phyloP scores from a whole-genome alignment of 2,113 vertebrate genomes.

The Prionailurus viverrinus region DNA sequence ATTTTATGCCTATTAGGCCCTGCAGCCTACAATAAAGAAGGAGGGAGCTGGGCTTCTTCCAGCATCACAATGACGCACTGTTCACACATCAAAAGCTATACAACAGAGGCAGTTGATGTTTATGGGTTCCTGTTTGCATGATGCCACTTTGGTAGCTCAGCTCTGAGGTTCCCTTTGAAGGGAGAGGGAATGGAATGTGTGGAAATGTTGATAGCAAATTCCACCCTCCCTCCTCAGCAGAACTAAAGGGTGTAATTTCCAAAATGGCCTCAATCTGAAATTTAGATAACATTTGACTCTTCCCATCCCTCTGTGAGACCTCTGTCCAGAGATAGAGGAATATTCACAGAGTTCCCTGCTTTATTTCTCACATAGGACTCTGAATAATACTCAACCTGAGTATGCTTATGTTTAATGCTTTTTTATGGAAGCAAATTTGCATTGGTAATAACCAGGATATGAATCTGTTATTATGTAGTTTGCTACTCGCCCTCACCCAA shows the following conservation, averaged over 20 bases:
- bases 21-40: constrained; percentile 82
- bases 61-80: constrained; percentile 76
- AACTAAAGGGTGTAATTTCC: not conserved
- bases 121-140: constrained; percentile 65
- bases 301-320: not conserved
- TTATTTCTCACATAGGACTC: not conserved
- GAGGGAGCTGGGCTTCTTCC: constrained; percentile 79
- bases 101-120: constrained; percentile 71
- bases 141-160: constrained; percentile 52
- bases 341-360: not conserved
- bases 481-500: not conserved
- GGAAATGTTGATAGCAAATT: constrained; percentile 65
- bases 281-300: constrained; percentile 25
- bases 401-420: not conserved
- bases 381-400: not conserved
- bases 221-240: not conserved
- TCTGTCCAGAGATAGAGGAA: not conserved
- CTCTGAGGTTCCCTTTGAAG: constrained; percentile 75
- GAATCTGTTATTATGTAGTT: constrained; percentile 33
- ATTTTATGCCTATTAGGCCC: constrained; percentile 82
- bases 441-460: not conserved
- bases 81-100: constrained; percentile 79
- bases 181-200: constrained; percentile 10
- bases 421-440: constrained; percentile 65
- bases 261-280: constrained; percentile 34